A percentile compares a stretch with the other conserved stretches of the same genome.
These are phyloP conservation scores for Sinohyriopsis cumingii DNA, from an alignment of 2,888 invertebrate genomes.

Conservation along the genomic window DNA sequence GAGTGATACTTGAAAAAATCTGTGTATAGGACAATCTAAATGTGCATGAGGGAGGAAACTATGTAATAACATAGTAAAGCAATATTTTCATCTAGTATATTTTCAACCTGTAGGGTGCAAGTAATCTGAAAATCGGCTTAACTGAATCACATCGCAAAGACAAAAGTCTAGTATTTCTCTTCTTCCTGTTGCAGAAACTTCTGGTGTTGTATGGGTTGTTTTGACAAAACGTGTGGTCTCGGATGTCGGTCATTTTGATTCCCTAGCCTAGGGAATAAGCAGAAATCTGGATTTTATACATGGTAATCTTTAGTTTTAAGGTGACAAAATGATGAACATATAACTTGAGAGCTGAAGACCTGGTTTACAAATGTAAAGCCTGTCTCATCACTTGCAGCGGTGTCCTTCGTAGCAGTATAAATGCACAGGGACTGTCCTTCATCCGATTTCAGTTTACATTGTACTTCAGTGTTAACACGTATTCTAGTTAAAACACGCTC, in stretches of 20 bases:
- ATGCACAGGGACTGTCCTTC: constrained; percentile 9
- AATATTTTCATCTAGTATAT: too few species aligned
- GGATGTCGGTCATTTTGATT: too few species aligned
- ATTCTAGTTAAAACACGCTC: constrained; percentile 11
- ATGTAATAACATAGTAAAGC: constrained; percentile 6
- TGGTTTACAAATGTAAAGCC: constrained; percentile 18
- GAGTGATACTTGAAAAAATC: too few species aligned
- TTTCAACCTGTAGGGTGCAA: too few species aligned
- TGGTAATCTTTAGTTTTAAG: constrained; percentile 11
- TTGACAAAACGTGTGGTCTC: too few species aligned
- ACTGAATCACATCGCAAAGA: too few species aligned
- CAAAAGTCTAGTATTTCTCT: too few species aligned
- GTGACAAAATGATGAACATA: constrained; percentile 15
- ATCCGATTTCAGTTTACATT: constrained; percentile 19
- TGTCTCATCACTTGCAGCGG: constrained; percentile 24
- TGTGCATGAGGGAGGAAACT: constrained; percentile 12
- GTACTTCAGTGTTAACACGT: constrained; percentile 8
- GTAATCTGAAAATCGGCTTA: too few species aligned
- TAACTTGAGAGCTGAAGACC: constrained; percentile 17
- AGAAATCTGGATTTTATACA: neutral
- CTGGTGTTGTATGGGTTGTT: too few species aligned
- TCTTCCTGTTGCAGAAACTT: neutral
- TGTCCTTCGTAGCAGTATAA: constrained; percentile 19
- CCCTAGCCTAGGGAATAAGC: too few species aligned
- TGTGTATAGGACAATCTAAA: too few species aligned